phyloP scores from a whole-genome alignment of 2,888 invertebrate species.

The Linhomoeus sp. region DNA sequence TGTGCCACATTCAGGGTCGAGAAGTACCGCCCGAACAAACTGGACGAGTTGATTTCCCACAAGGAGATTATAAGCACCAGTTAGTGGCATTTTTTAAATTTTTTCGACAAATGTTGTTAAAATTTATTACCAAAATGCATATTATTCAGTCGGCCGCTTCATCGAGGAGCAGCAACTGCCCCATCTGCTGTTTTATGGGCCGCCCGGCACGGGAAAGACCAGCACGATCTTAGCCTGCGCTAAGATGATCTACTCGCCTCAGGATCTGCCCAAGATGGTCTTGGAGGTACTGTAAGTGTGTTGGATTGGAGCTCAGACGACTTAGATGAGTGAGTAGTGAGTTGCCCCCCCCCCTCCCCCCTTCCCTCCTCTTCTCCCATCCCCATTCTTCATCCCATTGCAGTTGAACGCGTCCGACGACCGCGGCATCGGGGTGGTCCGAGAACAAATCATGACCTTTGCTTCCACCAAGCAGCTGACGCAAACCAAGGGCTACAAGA shows the following conservation, averaged over 20 bases:
- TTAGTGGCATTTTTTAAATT: slow-evolving; percentile 35
- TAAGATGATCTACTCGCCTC: slow-evolving; percentile 63
- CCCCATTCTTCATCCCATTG: slow-evolving; percentile 7
- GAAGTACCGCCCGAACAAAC: slow-evolving; percentile 76
- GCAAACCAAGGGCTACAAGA: slow-evolving; percentile 36
- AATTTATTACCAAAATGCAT: neutral
- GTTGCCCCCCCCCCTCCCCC: too few relatives aligned
- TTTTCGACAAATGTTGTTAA: neutral
- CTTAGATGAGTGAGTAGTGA: too few relatives aligned
- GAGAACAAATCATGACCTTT: slow-evolving; percentile 81
- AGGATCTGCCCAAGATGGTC: slow-evolving; percentile 82
- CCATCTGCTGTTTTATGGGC: slow-evolving; percentile 88
- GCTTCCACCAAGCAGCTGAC: slow-evolving; percentile 34
- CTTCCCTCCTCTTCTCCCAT: too few relatives aligned
- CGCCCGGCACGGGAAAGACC: slow-evolving; percentile 94
- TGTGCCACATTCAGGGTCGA: slow-evolving; percentile 51
- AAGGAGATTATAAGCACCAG: slow-evolving; percentile 88
- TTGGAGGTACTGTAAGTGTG: slow-evolving; percentile 30
- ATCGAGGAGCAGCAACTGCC: slow-evolving; percentile 77
- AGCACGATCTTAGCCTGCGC: slow-evolving; percentile 92
- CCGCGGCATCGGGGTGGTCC: slow-evolving; percentile 79
- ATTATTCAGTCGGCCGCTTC: slow-evolving; percentile 35
- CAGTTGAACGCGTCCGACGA: slow-evolving; percentile 96
- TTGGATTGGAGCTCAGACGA: too few relatives aligned
- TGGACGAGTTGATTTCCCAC: slow-evolving; percentile 86